A percentile compares a stretch with the other conserved stretches of the same genome.
Evolutionary conservation across 2,113 vertebrate genomes (phyloP).

Genomic region (Pristiophorus japonicus): DNA sequence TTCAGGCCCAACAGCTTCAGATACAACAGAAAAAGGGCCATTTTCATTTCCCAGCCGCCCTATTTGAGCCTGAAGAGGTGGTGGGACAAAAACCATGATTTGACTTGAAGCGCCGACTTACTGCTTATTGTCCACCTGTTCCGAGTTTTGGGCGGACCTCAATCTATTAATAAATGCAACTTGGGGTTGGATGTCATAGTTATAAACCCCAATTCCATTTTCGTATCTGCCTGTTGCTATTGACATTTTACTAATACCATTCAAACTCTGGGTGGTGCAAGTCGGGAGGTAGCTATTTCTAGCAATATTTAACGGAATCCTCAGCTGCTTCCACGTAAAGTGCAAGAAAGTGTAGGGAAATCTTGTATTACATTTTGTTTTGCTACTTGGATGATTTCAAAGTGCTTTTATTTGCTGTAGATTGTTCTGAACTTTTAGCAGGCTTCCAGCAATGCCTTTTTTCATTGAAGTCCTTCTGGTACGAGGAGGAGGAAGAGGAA

Average conservation of each 20-base stretch:
- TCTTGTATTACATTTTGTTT: background rate
- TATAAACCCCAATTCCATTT: background rate
- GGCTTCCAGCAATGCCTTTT: background rate
- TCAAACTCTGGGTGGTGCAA: background rate
- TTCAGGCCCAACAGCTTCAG: background rate
- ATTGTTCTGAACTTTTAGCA: background rate
- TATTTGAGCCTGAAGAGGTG: background rate
- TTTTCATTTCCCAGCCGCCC: background rate
- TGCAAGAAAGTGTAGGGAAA: background rate
- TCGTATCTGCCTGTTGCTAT: background rate
- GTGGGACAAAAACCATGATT: background rate
- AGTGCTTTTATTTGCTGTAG: background rate
- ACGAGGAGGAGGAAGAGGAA: background rate
- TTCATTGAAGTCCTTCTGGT: background rate
- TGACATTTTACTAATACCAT: background rate
- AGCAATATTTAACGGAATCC: background rate
- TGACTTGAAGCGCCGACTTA: background rate
- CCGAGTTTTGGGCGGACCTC: background rate
- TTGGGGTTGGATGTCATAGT: background rate
- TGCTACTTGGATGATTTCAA: background rate
- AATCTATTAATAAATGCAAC: background rate
- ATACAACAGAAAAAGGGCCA: background rate
- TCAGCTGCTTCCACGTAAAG: background rate
- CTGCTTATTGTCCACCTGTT: background rate
- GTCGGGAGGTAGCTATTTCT: background rate